These are phyloP conservation scores for Seriola rivoliana DNA, from an alignment of 2,113 vertebrate species.

Conservation along the genomic window DNA sequence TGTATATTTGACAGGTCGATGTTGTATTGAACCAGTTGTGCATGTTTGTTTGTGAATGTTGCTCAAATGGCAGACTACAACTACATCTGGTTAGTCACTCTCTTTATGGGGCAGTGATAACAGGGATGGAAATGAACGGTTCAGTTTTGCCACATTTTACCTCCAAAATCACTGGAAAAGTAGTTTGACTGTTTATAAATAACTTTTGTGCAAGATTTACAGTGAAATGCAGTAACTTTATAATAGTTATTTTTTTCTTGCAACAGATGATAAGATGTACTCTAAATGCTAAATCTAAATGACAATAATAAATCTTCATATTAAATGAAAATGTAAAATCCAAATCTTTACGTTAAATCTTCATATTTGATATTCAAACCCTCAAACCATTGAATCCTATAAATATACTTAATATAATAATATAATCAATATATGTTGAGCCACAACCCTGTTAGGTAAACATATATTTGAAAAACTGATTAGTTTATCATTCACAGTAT, in stretches of 20 bases:
- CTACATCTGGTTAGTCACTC: conserved; percentile 4
- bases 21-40: background rate
- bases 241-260: background rate
- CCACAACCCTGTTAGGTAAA: too few relatives aligned
- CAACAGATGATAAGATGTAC: background rate
- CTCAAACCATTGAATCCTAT: too few relatives aligned
- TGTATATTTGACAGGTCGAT: conserved; percentile 15
- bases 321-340: background rate
- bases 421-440: too few relatives aligned
- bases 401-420: too few relatives aligned
- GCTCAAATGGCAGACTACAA: conserved; percentile 10
- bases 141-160: background rate
- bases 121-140: background rate
- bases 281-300: background rate
- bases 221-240: too few relatives aligned
- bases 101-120: background rate
- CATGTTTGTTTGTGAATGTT: background rate
- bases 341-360: too few relatives aligned
- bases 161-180: background rate
- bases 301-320: background rate
- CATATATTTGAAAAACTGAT: background rate
- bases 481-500: background rate
- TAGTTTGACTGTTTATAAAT: background rate
- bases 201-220: too few relatives aligned
- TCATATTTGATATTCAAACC: too few relatives aligned